These are phyloP conservation scores for Andrena hattorfiana DNA, from an alignment of 2,888 invertebrate genomes.

Conservation along the genomic window DNA sequence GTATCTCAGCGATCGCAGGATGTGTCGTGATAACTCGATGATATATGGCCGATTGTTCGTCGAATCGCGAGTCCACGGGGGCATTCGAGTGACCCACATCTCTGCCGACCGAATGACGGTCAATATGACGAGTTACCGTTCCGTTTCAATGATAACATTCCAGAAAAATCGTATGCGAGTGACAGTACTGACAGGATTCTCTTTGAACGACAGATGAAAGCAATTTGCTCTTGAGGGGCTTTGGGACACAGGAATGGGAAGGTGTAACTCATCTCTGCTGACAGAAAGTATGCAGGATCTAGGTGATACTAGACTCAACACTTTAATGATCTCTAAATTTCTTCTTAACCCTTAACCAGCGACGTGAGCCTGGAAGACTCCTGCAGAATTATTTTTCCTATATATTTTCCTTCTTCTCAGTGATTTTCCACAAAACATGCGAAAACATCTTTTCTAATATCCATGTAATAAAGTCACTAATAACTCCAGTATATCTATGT, in stretches of 20 bases:
- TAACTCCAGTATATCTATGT: no score
- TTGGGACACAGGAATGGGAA: background rate
- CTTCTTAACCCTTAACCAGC: no score
- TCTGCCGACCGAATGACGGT: constrained; percentile 11
- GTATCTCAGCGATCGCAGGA: constrained; percentile 55
- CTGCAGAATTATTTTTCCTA: no score
- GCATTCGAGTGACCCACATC: constrained; percentile 49
- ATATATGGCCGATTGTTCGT: constrained; percentile 60
- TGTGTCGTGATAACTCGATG: constrained; percentile 57
- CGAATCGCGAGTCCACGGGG: constrained; percentile 30
- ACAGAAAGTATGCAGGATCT: background rate
- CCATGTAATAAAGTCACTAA: no score
- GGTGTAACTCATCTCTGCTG: background rate
- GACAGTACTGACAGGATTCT: constrained; percentile 37
- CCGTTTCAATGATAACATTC: constrained; percentile 7
- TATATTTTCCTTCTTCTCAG: no score
- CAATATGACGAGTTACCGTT: constrained; percentile 43
- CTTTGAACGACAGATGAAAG: constrained; percentile 47
- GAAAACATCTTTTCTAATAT: no score
- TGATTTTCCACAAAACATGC: no score
- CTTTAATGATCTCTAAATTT: no score
- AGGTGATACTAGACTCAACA: no score
- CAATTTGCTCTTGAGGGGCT: constrained; percentile 11
- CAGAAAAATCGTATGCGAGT: constrained; percentile 20
- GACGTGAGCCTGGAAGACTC: no score